phyloP scores from a whole-genome alignment of 1,140 invertebrate species.

The Brachionus koreanus region DNA sequence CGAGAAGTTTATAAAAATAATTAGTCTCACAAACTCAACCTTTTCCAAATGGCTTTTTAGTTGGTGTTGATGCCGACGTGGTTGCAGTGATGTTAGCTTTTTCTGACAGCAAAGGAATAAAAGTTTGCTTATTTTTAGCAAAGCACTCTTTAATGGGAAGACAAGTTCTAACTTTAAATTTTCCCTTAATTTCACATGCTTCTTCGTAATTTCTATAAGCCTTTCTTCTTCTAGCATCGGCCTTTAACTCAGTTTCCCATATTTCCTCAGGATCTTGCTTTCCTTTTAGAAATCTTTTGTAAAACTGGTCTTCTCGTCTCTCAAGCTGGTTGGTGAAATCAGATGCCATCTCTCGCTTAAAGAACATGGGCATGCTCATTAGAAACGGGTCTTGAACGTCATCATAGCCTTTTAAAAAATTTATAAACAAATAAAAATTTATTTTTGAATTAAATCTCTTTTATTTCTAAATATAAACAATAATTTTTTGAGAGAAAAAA shows the following conservation, averaged over 20 bases:
- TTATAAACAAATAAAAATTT: neutral
- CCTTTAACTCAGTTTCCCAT: neutral
- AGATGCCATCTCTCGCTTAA: neutral
- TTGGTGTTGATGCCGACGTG: neutral
- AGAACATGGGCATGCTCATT: neutral
- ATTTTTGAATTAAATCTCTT: neutral
- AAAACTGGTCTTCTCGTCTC: neutral
- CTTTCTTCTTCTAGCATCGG: conserved; percentile 23
- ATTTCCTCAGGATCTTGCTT: conserved; percentile 27
- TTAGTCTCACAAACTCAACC: neutral
- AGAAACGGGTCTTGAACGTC: neutral
- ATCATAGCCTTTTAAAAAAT: neutral
- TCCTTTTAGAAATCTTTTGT: neutral
- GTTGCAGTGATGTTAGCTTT: neutral
- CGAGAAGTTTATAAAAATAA: neutral
- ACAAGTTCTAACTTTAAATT: conserved; percentile 23
- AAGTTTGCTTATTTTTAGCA: conserved; percentile 23
- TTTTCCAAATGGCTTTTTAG: neutral
- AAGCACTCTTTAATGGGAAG: neutral
- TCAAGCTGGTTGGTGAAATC: neutral
- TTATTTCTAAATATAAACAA: conserved; percentile 12
- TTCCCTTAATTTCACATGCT: conserved; percentile 30
- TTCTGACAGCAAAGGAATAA: conserved; percentile 1
- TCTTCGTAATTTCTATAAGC: conserved; percentile 34
- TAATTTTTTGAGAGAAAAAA: neutral